Base-by-base conservation (phyloP, 2,888 invertebrate species). In the Loripinus fragilis region DNA sequence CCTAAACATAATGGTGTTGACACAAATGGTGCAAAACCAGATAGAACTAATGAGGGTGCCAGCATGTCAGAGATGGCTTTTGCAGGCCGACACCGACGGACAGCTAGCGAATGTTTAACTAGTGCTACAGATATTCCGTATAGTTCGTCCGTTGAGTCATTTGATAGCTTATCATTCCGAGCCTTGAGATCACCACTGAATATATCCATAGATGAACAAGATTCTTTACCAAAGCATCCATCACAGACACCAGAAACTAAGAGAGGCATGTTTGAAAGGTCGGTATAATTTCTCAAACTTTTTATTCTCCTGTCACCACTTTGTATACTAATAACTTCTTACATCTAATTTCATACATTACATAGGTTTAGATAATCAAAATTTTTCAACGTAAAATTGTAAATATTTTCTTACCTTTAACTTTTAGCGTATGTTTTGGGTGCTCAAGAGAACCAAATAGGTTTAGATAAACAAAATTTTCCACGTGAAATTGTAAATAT, bases 31-130 rank as follows among this genome's bases (percentile, higher is more conserved):
- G 28, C 50, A n/a, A n/a, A 38, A 20, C 66, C 72, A 1, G 38
- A 66, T 12, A 17, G 41, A 50, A 52, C 74, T 15, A 33, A 20
- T 60, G 68, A 76, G 52, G 76, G 78, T 2, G 65, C 73, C 35
- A 84, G 68, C n/a, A 52, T 87, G 68, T 75, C 84, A 17, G 86
- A 86, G 12, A 77, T 83, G 71, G 86, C 85, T 25, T 45, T 74
- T 20, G 68, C 74, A 17, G 81, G 83, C 25, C 76, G 89, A 38
- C 82, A 88, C 64, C 78, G 90, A 30, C 88, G 90, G 48, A 89
- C 81, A 48, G 85, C 88, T 23, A 91, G 91, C 79, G 91, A 91
- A 75, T 90, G 90, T 82, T 80, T 89, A 41, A 89, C 89, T 7
- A 85, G 84, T 67, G 80, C 89, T 25, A 89, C 88, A 33, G 88